Base-by-base conservation (phyloP, 2,888 invertebrate species). In the Anagyrus pseudococci region DNA sequence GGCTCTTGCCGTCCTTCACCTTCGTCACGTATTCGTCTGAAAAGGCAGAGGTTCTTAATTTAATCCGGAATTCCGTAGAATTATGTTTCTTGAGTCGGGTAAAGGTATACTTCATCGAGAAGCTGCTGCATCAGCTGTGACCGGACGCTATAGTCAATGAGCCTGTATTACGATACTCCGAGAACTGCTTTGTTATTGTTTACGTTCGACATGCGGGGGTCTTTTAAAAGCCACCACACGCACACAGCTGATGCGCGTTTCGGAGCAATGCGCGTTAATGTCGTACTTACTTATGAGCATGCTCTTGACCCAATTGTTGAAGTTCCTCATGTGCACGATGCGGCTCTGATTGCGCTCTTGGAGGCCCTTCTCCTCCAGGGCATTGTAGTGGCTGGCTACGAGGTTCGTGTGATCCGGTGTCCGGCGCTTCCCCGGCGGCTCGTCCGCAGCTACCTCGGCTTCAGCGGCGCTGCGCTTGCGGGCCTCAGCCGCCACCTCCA, bases 221-320 rank as follows among this genome's bases (percentile, higher is more conserved):
- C n/a, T n/a, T n/a, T n/a, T n/a, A n/a, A n/a, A n/a, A n/a, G n/a
- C n/a, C n/a, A n/a, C n/a, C n/a, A n/a, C n/a, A n/a, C n/a, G n/a
- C n/a, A n/a, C n/a, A n/a, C n/a, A n/a, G n/a, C n/a, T n/a, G n/a
- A n/a, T n/a, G n/a, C n/a, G n/a, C n/a, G n/a, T n/a, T n/a, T n/a
- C n/a, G n/a, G n/a, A n/a, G n/a, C n/a, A n/a, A n/a, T n/a, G n/a
- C n/a, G n/a, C n/a, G n/a, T n/a, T n/a, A n/a, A n/a, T n/a, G n/a
- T n/a, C n/a, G n/a, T 8, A 72, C 82, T 92, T 88, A 86, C 93
- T 89, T 72, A 99, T 98, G 0, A 97, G 84, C 84, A 95, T 93
- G 81, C 94, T 94, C 83, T 99, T 99, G 15, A 97, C 89, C 98
- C 98, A 99, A 81, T 99, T 99, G 81, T 99, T 99, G 78, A 98